Evolutionary conservation across 2,888 invertebrate genomes (phyloP).

Genomic region (Melinaea marsaeus): DNA sequence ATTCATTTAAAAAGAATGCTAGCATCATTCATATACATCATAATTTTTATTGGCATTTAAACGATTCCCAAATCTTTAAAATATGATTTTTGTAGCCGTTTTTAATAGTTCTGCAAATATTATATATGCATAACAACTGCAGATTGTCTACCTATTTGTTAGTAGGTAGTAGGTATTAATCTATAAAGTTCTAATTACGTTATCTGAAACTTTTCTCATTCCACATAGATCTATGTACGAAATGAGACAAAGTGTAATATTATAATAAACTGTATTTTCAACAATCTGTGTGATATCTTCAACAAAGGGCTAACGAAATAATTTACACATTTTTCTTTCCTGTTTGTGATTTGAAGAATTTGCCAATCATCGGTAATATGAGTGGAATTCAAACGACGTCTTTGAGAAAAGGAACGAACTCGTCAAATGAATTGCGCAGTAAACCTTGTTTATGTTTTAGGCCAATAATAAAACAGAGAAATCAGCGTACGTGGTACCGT

Average conservation of each 20-base stretch:
- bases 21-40: no score
- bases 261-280: background rate
- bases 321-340: slow-evolving; percentile 19
- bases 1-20: no score
- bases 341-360: slow-evolving; percentile 16
- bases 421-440: slow-evolving; percentile 19
- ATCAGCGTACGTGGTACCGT: background rate
- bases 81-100: no score
- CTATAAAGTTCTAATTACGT: no score
- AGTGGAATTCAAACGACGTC: slow-evolving; percentile 20
- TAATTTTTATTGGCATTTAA: no score
- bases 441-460: slow-evolving; percentile 25
- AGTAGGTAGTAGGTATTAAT: no score
- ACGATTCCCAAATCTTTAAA: no score
- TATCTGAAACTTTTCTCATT: no score
- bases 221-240: no score
- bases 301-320: slow-evolving; percentile 13
- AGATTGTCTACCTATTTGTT: no score
- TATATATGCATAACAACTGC: no score
- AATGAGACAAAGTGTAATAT: background rate
- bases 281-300: background rate
- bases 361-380: slow-evolving; percentile 22
- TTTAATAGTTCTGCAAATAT: no score
- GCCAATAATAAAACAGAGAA: slow-evolving; percentile 26
- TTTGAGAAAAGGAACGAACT: slow-evolving; percentile 14